Evolutionary conservation across 2,888 invertebrate genomes (phyloP), one percentile per base, ranked within the genome.

Genomic region (Mythimna ferrago): DNA sequence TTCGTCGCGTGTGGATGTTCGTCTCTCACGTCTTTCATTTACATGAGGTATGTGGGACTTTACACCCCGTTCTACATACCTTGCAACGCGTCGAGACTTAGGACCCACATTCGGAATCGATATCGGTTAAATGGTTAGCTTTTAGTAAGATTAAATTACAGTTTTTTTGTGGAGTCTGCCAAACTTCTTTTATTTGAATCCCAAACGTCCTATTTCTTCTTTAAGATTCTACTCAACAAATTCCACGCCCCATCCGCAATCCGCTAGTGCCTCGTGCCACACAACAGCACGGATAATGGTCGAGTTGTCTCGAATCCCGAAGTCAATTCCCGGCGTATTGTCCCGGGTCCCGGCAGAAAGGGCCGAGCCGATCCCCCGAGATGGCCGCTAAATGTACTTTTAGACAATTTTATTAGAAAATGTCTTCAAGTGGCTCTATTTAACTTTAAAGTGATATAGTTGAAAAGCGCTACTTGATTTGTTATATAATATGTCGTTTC

Each of bases 281-380:
- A 75, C 58, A 19, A 70, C 70, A 79, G 81, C 76, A 44, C 84
- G 87, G 89, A 93, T 92, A 94, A 94, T 93, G 86, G 92, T 86
- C 89, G 90, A 93, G 92, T 93, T 94, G 93, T 93, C 93, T 93
- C 88, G 94, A 94, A 94, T 92, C 94, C 93, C 90, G 90, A 90
- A 94, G 94, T 94, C 94, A 94, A 94, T 94, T 94, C 91, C 88
- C 88, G 87, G 87, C 91, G 90, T 89, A 93, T 93, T 94, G 94
- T 93, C 91, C 92, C 85, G 73, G 78, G 93, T 92, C 92, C 92
- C 84, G 73, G 76, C 83, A 89, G 88, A 90, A 84, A 84, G 73
- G 87, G 66, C 85, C 81, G 86, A 83, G 77, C 81, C 77, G 80
- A 82, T 87, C 88, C 80, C 84, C 57, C 41, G 85, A 80, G 87